Percentiles rank a stretch among this genome's conserved stretches.
These are phyloP conservation scores for Ridgeia piscesae DNA, from an alignment of 1,140 invertebrate genomes.

Conservation along the genomic window DNA sequence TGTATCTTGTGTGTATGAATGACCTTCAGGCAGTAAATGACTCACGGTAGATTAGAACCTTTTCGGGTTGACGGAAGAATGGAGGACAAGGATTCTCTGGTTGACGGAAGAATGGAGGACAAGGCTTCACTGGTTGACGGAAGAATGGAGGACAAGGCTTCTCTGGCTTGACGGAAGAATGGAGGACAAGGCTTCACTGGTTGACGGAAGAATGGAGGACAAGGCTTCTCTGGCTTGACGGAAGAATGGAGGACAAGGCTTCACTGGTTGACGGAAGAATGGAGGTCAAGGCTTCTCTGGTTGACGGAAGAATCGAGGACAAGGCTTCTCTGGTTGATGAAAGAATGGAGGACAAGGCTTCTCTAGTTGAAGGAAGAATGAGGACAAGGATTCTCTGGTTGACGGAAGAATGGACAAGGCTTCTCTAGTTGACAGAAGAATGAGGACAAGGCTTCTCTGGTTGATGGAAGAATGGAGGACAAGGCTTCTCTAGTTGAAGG, in stretches of 20 bases:
- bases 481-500: background rate
- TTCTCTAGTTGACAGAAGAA: background rate
- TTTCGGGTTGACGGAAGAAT: too few species aligned
- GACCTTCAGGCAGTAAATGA: too few species aligned
- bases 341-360: background rate
- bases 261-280: background rate
- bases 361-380: background rate
- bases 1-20: too few species aligned
- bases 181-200: too few species aligned
- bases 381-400: too few species aligned
- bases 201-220: too few species aligned
- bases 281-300: background rate
- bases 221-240: background rate
- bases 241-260: too few species aligned
- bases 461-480: background rate
- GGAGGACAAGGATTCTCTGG: background rate
- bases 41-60: too few species aligned
- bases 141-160: too few species aligned
- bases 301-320: background rate
- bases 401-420: background rate
- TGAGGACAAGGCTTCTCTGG: background rate
- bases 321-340: background rate
- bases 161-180: too few species aligned
- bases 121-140: background rate
- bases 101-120: background rate